Evolutionary conservation across 2,888 invertebrate genomes (phyloP).

Genomic region (Drosophila kuntzei): DNA sequence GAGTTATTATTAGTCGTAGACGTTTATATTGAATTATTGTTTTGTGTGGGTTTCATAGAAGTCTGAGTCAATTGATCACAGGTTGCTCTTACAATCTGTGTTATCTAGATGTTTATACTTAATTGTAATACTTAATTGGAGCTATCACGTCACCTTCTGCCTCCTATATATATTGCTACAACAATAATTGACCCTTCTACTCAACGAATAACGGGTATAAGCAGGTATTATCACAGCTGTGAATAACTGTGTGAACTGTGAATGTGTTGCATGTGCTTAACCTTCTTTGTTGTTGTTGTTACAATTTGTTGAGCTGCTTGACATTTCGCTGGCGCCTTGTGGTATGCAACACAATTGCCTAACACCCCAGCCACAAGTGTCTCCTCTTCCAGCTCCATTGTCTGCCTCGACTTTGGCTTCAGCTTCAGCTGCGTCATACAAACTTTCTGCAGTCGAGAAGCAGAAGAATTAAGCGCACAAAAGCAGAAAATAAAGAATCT

Average conservation of each 20-base stretch:
- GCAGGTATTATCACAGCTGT: conserved; percentile 5
- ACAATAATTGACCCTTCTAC: neutral
- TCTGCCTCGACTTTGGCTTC: conserved; percentile 32
- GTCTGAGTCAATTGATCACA: too few relatives aligned
- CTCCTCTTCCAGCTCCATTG: conserved; percentile 39
- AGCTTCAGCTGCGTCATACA: conserved; percentile 53
- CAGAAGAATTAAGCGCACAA: conserved; percentile 79
- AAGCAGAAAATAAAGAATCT: conserved; percentile 72
- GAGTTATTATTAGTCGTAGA: too few relatives aligned
- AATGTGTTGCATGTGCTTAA: conserved; percentile 58
- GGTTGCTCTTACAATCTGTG: too few relatives aligned
- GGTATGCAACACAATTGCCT: conserved; percentile 67
- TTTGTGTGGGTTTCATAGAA: too few relatives aligned
- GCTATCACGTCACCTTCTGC: too few relatives aligned
- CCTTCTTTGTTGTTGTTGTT: conserved; percentile 54
- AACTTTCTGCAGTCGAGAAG: conserved; percentile 68
- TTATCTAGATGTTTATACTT: too few relatives aligned
- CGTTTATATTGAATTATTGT: too few relatives aligned
- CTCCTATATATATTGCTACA: neutral
- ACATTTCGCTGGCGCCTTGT: conserved; percentile 67
- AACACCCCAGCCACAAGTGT: conserved; percentile 26
- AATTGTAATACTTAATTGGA: too few relatives aligned
- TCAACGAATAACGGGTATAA: neutral
- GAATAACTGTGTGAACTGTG: conserved; percentile 9
- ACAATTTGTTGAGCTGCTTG: conserved; percentile 69